Evolutionary conservation across 2,113 vertebrate species (phyloP).

Genomic region (Tachysurus fulvidraco): DNA sequence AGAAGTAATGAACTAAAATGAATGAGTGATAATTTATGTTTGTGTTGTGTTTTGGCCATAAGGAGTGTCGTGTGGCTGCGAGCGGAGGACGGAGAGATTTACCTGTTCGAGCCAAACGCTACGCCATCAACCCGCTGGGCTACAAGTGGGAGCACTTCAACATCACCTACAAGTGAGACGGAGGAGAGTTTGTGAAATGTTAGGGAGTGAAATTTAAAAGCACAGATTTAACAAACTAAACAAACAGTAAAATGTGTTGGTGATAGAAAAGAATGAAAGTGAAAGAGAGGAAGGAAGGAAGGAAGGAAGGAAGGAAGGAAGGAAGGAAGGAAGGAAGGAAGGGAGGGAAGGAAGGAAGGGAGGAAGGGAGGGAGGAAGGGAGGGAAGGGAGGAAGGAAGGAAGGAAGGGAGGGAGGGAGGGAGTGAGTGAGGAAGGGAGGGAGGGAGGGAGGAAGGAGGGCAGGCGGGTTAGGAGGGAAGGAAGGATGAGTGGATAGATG

Average conservation of each 20-base stretch:
- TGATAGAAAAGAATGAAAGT: background rate
- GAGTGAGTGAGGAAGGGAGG: too few species aligned
- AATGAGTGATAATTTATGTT: background rate
- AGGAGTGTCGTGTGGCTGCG: background rate
- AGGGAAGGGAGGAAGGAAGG: background rate
- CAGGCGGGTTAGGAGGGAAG: too few species aligned
- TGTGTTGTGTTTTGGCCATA: background rate
- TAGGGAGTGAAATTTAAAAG: background rate
- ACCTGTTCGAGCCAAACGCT: constrained; percentile 57
- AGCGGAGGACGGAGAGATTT: background rate
- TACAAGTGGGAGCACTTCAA: constrained; percentile 72
- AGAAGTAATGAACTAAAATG: background rate
- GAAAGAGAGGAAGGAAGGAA: background rate
- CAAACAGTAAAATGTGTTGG: background rate
- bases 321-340: too few species aligned
- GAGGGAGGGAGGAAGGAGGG: too few species aligned
- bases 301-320: too few species aligned
- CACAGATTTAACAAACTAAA: background rate
- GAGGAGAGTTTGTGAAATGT: background rate
- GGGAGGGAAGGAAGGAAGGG: too few species aligned
- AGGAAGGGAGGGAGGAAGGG: too few species aligned
- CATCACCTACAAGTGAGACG: constrained; percentile 70
- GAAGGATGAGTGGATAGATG: too few species aligned
- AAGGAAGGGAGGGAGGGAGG: too few species aligned
- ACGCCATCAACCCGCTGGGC: constrained; percentile 66